Base-by-base conservation (phyloP, 1,140 invertebrate species). In the Neodiprion pinetum region DNA sequence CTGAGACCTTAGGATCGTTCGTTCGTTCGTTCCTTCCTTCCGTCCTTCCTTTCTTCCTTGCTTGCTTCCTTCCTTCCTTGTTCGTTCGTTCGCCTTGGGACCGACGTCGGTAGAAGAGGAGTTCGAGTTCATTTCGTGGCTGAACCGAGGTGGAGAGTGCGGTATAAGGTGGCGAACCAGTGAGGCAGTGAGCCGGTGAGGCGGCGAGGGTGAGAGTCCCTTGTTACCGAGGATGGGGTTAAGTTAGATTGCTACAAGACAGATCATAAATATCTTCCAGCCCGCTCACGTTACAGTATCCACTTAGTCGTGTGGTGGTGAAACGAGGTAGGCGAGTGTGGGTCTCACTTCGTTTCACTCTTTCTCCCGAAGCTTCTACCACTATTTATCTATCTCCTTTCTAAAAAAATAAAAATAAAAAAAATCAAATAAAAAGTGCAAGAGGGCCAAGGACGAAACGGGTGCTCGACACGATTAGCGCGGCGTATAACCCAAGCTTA, bases 191-290 rank as follows among this genome's bases (percentile, higher is more conserved):
- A 28, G 68, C 14, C 5, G 5, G 14, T 14, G 48, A 17, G 23
- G 21, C 12, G 70, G 48, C 14, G 70, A 71, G 70, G 23, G 21
- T 17, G 67, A 61, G 68, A 61, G 68, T 69, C 66, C 48, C 69
- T 73, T 49, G 66, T 75, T 74, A 53, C 72, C 21, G 72, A 61
- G 69, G 48, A 75, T 28, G 67, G 49, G 74, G 77, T 72, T 79
- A 75, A 77, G 75, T 77, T 80, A 79, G 75, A 82, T 79, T 75
- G 74, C 71, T 79, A 81, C 77, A 72, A 71, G 79, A 79, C 76
- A 67, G 76, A 77, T 78, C 80, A 80, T 81, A 81, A 80, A 82
- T 81, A 82, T 75, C 76, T 66, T 40, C 53, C 28, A 12, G 11
- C 53, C 11, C 11, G 11, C 8, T 61, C 53, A 5, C 53, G 53